These are phyloP conservation scores for Cavia porcellus DNA, from an alignment of 2,113 vertebrate species.

Conservation along the genomic window DNA sequence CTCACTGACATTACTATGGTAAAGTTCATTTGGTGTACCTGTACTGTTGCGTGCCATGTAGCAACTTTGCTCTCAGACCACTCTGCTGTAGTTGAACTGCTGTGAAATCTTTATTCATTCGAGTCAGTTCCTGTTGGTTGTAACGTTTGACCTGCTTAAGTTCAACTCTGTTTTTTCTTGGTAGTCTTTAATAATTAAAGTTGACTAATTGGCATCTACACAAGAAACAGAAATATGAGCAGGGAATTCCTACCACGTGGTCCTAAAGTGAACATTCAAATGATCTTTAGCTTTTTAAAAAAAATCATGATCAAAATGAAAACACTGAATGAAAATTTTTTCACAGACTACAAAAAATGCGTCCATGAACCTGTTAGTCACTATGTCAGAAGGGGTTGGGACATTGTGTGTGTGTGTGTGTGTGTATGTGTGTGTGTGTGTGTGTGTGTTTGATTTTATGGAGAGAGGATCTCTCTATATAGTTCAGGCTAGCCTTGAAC, in stretches of 20 bases:
- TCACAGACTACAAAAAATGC: neutral
- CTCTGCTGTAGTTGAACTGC: neutral
- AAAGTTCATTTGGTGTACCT: neutral
- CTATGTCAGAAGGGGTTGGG: neutral
- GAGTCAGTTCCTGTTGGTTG: neutral
- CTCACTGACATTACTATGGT: neutral
- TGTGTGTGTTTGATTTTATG: neutral
- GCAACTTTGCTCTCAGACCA: neutral
- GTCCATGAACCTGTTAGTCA: neutral
- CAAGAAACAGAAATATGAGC: neutral
- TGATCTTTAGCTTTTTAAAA: constrained; percentile 10
- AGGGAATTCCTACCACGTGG: constrained; percentile 27
- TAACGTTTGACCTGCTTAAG: neutral
- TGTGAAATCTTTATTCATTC: constrained; percentile 5
- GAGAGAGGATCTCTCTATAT: neutral
- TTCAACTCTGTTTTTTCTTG: constrained; percentile 4
- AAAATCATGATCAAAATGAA: neutral
- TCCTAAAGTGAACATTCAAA: constrained; percentile 9
- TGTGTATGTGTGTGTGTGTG: neutral
- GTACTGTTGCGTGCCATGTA: neutral
- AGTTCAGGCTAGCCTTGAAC: neutral
- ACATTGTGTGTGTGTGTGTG: neutral
- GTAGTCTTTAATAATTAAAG: constrained; percentile 38
- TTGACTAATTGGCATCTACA: constrained; percentile 54
- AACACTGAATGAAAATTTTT: constrained; percentile 52